Percentiles rank a stretch among this genome's conserved stretches.
Evolutionary conservation across 1,140 invertebrate genomes (phyloP).

Genomic region (Temnothorax nylanderi): DNA sequence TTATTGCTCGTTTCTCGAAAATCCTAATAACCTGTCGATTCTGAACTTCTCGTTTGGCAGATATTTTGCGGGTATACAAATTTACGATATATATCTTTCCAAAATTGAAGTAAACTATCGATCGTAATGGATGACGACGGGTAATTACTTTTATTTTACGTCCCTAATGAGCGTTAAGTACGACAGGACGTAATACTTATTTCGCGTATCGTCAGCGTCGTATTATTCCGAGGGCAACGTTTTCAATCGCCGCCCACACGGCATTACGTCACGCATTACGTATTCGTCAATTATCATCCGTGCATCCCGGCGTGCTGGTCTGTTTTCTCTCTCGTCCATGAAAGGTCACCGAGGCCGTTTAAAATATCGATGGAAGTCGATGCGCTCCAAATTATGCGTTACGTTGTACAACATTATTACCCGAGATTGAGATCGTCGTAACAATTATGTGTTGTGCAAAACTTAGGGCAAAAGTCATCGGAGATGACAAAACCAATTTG

Average conservation of each 20-base stretch:
- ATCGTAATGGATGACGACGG: background rate
- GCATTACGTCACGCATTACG: constrained; percentile 47
- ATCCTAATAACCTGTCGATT: background rate
- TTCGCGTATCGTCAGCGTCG: background rate
- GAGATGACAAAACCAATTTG: background rate
- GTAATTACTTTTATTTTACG: constrained; percentile 9
- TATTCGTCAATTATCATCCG: constrained; percentile 27
- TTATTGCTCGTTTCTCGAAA: background rate
- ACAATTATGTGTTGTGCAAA: background rate
- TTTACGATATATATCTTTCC: background rate
- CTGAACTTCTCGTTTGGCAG: background rate
- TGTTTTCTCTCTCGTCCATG: constrained; percentile 41
- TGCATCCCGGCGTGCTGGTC: constrained; percentile 24
- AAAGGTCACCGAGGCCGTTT: constrained; percentile 32
- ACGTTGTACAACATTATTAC: too few relatives aligned
- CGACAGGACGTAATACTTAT: background rate
- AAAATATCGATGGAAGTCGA: constrained; percentile 15
- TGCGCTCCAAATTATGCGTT: constrained; percentile 15
- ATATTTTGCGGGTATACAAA: background rate
- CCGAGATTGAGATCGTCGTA: background rate
- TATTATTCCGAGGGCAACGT: constrained; percentile 20
- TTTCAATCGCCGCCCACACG: constrained; percentile 10
- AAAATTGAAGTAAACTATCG: background rate
- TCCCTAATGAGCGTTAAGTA: background rate
- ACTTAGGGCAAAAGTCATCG: background rate